Evolutionary conservation across 2,797 vertebrate genomes (phyloP).

Genomic region (Phataginus tetradactyla): DNA sequence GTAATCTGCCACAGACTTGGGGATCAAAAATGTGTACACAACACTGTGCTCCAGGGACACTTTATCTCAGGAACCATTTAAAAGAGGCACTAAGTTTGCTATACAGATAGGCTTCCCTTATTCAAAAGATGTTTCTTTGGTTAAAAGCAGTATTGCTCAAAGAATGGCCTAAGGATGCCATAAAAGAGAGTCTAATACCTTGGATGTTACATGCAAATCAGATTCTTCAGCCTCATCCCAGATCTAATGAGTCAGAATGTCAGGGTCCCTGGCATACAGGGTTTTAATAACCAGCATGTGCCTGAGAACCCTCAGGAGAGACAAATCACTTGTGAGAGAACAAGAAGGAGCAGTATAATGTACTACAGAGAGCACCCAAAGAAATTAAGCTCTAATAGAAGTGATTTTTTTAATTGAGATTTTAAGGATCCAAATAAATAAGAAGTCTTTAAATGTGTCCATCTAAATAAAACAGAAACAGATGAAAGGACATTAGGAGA

Average conservation of each 20-base stretch:
- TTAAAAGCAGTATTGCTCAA: neutral
- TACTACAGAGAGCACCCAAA: neutral
- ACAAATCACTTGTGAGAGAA: neutral
- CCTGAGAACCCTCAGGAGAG: neutral
- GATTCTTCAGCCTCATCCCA: neutral
- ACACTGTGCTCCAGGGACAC: fast-evolving
- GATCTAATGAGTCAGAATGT: neutral
- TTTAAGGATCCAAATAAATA: constrained; percentile 76
- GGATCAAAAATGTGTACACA: neutral
- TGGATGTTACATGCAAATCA: neutral
- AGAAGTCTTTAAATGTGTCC: constrained; percentile 60
- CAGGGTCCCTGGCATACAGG: neutral
- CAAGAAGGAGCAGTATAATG: neutral
- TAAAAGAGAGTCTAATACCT: neutral
- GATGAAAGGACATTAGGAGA: constrained; percentile 54
- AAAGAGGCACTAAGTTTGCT: neutral
- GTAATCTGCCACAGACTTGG: neutral
- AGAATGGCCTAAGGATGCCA: neutral
- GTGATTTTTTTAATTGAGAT: neutral
- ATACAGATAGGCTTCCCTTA: neutral
- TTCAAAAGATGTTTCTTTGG: neutral
- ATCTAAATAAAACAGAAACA: constrained; percentile 75
- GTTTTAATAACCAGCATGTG: neutral
- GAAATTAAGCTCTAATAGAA: neutral
- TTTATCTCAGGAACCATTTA: neutral